These are phyloP conservation scores for Gymnorhina tibicen DNA, from an alignment of 2,113 vertebrate species.

Conservation along the genomic window DNA sequence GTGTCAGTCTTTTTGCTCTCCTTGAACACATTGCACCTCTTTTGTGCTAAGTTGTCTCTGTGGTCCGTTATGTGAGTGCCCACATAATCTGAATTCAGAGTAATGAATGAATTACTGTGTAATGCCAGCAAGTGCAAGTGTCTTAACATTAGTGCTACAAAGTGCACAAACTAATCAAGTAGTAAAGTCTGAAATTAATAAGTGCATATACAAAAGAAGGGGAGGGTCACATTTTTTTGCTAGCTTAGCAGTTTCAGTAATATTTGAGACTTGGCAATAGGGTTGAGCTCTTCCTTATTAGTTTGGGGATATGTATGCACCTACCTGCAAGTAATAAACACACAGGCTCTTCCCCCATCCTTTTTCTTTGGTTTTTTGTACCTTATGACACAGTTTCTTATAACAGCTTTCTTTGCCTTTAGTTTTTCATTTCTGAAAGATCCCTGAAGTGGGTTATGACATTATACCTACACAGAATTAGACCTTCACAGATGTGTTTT, in stretches of 20 bases:
- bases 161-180: neutral
- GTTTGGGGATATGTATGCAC: neutral
- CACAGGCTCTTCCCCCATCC: neutral
- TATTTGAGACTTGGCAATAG: neutral
- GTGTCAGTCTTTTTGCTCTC: neutral
- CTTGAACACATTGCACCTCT: neutral
- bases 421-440: neutral
- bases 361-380: neutral
- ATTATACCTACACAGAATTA: neutral
- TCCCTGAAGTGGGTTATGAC: neutral
- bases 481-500: neutral
- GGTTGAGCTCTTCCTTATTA: neutral
- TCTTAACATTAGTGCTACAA: neutral
- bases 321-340: neutral
- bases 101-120: neutral
- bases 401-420: neutral
- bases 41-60: neutral
- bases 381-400: neutral
- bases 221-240: neutral
- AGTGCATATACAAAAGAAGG: neutral
- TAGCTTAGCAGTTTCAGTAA: neutral
- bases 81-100: neutral
- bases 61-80: neutral
- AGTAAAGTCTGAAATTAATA: neutral
- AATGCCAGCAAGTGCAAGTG: neutral